Evolutionary conservation across 2,113 vertebrate species (phyloP), one percentile per base, ranked within the genome.

Genomic region (Salvelinus namaycush): DNA sequence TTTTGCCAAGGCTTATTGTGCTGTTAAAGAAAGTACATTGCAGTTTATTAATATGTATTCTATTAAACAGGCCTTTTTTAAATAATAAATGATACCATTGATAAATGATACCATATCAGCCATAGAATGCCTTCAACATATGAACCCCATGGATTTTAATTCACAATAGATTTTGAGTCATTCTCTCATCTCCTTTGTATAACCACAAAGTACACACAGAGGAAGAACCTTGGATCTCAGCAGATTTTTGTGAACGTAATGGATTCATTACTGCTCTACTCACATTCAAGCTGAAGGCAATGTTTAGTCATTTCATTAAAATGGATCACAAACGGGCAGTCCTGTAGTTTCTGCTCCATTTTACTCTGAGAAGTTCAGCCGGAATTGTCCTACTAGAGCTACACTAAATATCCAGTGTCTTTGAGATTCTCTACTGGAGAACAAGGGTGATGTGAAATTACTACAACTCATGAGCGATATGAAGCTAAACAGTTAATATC

Each of bases 221-320:
- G 8, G 44, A 9, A 70, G 72, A 68, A n/a, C 74, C 74, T 83
- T 71, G 20, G 31, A 6, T 34, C 31, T 34, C 31, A 34, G 31
- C 31, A 34, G 31, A 9, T 34, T 86, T 81, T 81, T 83, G 75
- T 77, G 80, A 75, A 73, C 79, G 73, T 84, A 88, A 90, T 34
- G 34, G 34, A 1, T 34, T 34, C 34, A 34, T 34, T 34, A 7
- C 6, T 34, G 6, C 1, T 39, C 81, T 74, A 74, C 83, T 88
- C 85, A 87, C 75, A 84, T 82, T 79, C 44, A 80, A 64, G 82
- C 92, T 88, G 0, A 49, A 71, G 88, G 89, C 87, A 51, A 82
- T 86, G 84, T 89, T 86, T 88, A 89, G 89, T 85, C 82, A 83
- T 90, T 92, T 90, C 87, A 92, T 89, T 92, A 86, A 91, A 90